Conservation (phyloP, 2,888 invertebrate genomes). For the Yponomeuta plumbellus region DNA sequence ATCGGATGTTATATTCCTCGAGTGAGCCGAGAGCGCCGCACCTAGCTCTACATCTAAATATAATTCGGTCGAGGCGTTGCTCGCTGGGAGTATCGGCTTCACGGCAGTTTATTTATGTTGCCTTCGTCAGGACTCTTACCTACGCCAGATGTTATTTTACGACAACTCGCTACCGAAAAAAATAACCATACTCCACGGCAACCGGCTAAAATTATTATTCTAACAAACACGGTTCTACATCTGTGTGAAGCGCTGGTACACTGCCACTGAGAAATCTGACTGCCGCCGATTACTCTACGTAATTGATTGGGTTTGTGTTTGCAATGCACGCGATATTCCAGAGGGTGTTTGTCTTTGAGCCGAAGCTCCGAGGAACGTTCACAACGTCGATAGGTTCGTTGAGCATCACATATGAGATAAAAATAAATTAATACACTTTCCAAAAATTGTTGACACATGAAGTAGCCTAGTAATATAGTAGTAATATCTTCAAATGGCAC, state of each 20-base stretch:
- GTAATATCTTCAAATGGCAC: constrained; percentile 35
- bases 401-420: neutral
- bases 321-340: neutral
- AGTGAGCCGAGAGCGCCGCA: constrained; percentile 6
- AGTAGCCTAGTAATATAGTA: too few species aligned
- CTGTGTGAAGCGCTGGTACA: neutral
- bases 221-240: neutral
- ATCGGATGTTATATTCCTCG: constrained; percentile 13
- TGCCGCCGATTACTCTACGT: neutral
- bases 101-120: constrained; percentile 67
- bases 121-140: constrained; percentile 66
- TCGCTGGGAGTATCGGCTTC: constrained; percentile 14
- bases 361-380: neutral
- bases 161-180: constrained; percentile 60
- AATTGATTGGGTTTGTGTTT: neutral
- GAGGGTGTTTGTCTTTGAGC: neutral
- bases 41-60: constrained; percentile 14
- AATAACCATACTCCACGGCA: constrained; percentile 21
- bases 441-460: neutral
- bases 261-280: neutral
- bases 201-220: constrained; percentile 6
- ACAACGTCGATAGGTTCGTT: neutral
- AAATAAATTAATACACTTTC: neutral
- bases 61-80: constrained; percentile 20
- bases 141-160: constrained; percentile 72